Evolutionary conservation across 2,797 vertebrate species (phyloP).

Genomic region (Clamator glandarius): DNA sequence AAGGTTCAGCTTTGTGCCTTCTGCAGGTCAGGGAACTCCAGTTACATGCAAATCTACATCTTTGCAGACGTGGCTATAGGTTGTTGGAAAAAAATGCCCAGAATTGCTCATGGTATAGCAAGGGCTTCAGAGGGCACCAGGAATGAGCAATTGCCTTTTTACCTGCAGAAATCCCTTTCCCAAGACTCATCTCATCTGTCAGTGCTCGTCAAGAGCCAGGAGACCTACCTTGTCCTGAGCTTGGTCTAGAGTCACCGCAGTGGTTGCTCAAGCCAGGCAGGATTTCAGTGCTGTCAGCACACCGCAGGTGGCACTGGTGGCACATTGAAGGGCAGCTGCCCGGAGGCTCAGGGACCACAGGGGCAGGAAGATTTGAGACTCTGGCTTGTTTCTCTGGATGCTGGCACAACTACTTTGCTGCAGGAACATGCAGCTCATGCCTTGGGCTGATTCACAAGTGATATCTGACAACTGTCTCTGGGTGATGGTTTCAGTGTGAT

Average conservation of each 20-base stretch:
- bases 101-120: not conserved
- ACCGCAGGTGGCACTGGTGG: fast-evolving
- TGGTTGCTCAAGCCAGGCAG: not conserved
- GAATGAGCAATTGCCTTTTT: not conserved
- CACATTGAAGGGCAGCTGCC: not conserved
- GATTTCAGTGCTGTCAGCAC: not conserved
- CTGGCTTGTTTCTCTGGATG: not conserved
- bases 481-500: not conserved
- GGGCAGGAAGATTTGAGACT: not conserved
- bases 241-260: not conserved
- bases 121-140: not conserved
- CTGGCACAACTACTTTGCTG: not conserved
- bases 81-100: not conserved
- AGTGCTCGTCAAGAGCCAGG: not conserved
- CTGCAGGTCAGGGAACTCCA: not conserved
- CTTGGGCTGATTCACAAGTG: not conserved
- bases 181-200: not conserved
- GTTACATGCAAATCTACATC: not conserved
- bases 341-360: not conserved
- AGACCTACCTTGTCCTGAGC: not conserved
- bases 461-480: not conserved
- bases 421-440: not conserved
- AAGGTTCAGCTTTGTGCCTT: not conserved
- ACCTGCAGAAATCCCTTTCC: not conserved
- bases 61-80: not conserved